phyloP scores from a whole-genome alignment of 2,888 invertebrate species.

The Dioctria linearis region DNA sequence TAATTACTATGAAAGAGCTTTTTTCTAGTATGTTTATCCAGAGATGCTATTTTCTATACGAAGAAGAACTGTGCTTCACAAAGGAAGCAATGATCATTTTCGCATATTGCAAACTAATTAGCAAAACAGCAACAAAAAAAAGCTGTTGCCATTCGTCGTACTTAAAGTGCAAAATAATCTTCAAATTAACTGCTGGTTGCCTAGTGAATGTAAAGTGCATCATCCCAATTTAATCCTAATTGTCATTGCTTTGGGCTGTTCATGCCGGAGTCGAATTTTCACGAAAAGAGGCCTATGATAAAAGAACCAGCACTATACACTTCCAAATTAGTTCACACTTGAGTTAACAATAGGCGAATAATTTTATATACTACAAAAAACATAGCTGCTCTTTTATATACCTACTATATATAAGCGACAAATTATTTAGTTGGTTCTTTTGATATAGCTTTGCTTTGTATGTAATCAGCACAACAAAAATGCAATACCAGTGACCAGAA shows the following conservation, averaged over 20 bases:
- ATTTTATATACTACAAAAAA: not conserved
- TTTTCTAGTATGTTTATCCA: no score
- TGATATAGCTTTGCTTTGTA: not conserved
- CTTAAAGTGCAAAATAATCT: not conserved
- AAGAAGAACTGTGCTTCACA: no score
- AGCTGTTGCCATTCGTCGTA: no score
- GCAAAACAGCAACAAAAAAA: no score
- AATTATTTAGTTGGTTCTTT: not conserved
- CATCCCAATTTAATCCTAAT: constrained; percentile 1
- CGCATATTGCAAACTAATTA: no score
- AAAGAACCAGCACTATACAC: not conserved
- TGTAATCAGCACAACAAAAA: not conserved
- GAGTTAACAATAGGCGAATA: not conserved
- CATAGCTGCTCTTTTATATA: no score
- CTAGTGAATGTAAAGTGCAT: constrained; percentile 13
- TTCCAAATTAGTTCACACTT: constrained; percentile 22
- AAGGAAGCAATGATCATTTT: no score
- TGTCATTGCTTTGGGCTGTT: not conserved
- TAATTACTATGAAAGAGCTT: no score
- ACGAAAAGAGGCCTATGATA: not conserved
- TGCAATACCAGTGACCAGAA: not conserved
- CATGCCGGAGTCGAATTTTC: not conserved
- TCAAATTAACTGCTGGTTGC: not conserved
- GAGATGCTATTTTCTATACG: no score
- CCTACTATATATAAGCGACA: not conserved